phyloP scores from a whole-genome alignment of 2,797 vertebrate genomes.

The Smutsia gigantea region DNA sequence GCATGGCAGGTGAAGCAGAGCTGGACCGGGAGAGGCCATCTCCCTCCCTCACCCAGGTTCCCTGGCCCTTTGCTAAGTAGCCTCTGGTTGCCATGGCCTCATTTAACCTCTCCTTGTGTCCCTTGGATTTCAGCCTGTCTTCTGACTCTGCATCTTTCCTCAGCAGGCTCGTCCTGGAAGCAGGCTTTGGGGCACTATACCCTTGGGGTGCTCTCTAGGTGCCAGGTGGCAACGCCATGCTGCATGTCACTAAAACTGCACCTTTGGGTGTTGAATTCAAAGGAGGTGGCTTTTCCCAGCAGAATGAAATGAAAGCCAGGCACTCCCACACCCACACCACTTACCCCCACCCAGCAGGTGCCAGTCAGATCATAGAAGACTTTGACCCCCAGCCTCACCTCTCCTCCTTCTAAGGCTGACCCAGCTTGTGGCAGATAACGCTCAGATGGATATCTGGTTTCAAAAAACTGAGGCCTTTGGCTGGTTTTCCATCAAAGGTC shows the following conservation, averaged over 20 bases:
- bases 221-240: fast-evolving
- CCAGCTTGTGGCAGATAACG: neutral
- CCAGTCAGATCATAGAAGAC: neutral
- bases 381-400: too few species aligned
- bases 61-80: neutral
- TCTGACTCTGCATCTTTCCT: neutral
- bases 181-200: neutral
- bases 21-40: neutral
- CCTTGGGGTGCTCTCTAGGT: neutral
- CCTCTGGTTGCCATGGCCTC: neutral
- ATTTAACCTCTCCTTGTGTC: neutral
- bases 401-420: neutral
- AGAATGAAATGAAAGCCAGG: neutral
- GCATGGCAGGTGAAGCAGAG: slow-evolving; percentile 95
- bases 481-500: neutral
- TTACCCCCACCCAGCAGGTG: neutral
- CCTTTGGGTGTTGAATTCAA: neutral
- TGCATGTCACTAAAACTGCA: neutral
- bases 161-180: neutral
- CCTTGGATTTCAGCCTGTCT: neutral
- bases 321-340: neutral
- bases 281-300: neutral
- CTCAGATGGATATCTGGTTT: neutral
- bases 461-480: neutral
- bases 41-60: neutral